Conservation (phyloP, 2,113 vertebrate genomes). For the Gnathonemus echidnorhynchus region DNA sequence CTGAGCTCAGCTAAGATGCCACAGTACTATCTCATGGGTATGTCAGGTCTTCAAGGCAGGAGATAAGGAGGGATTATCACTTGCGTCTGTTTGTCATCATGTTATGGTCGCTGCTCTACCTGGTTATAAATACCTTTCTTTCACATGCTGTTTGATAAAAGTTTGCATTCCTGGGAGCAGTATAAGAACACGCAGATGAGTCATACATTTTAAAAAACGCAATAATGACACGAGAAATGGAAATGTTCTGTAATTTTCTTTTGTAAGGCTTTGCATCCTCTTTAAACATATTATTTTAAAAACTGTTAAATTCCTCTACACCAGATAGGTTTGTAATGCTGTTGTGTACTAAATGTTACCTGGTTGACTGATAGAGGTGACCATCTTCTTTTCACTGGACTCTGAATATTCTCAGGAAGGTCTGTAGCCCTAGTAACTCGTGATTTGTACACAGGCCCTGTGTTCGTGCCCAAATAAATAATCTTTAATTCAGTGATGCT, state of each 20-base stretch:
- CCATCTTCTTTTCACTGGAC: neutral
- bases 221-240: neutral
- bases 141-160: neutral
- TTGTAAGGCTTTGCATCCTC: neutral
- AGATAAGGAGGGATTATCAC: neutral
- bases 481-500: neutral
- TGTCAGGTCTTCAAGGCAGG: neutral
- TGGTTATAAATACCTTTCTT: slow-evolving; percentile 1
- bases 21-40: neutral
- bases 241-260: neutral
- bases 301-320: neutral
- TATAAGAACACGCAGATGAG: neutral
- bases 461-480: neutral
- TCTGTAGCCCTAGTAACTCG: neutral
- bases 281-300: neutral
- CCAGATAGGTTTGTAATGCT: neutral
- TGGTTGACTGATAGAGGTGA: neutral
- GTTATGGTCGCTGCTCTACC: neutral
- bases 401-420: neutral
- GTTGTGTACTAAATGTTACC: neutral
- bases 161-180: neutral
- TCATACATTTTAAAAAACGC: neutral
- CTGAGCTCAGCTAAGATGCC: neutral
- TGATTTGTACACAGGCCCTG: neutral
- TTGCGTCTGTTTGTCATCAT: neutral